Conservation (phyloP, 1,140 invertebrate genomes). For the Rhyzopertha dominica region DNA sequence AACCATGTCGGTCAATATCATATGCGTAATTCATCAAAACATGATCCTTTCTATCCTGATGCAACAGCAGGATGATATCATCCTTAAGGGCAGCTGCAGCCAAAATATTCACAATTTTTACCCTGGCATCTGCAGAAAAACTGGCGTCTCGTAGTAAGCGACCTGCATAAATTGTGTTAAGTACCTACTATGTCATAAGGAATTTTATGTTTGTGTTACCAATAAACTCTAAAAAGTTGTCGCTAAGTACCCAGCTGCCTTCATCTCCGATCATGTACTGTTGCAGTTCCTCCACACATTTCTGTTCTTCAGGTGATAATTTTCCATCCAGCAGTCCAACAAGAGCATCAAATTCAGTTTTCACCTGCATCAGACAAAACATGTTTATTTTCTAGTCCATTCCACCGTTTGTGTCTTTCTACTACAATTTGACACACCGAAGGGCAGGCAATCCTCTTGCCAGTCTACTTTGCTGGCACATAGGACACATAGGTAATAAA, state of each 20-base stretch:
- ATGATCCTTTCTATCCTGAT: slow-evolving; percentile 85
- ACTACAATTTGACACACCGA: too few relatives aligned
- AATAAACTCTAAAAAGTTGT: slow-evolving; percentile 79
- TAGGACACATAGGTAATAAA: too few relatives aligned
- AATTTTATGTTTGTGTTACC: slow-evolving; percentile 48
- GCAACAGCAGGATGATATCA: slow-evolving; percentile 82
- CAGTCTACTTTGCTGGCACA: too few relatives aligned
- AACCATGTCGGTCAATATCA: slow-evolving; percentile 71
- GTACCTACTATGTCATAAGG: background rate
- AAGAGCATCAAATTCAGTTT: slow-evolving; percentile 60
- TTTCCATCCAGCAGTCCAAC: slow-evolving; percentile 58
- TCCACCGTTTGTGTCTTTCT: too few relatives aligned
- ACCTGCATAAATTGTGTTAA: slow-evolving; percentile 45
- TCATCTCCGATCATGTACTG: slow-evolving; percentile 84
- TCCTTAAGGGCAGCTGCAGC: slow-evolving; percentile 77
- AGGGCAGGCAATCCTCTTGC: too few relatives aligned
- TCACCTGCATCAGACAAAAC: slow-evolving; percentile 54
- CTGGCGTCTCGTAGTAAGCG: slow-evolving; percentile 62
- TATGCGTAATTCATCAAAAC: slow-evolving; percentile 85
- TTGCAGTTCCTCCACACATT: slow-evolving; percentile 71
- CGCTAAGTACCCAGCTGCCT: slow-evolving; percentile 86
- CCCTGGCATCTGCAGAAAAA: slow-evolving; percentile 54
- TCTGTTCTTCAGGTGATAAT: slow-evolving; percentile 63
- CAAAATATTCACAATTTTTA: slow-evolving; percentile 63
- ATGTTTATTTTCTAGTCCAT: too few relatives aligned